Base-by-base conservation (phyloP, 2,113 vertebrate genomes). In the Rhagologus leucostigma region DNA sequence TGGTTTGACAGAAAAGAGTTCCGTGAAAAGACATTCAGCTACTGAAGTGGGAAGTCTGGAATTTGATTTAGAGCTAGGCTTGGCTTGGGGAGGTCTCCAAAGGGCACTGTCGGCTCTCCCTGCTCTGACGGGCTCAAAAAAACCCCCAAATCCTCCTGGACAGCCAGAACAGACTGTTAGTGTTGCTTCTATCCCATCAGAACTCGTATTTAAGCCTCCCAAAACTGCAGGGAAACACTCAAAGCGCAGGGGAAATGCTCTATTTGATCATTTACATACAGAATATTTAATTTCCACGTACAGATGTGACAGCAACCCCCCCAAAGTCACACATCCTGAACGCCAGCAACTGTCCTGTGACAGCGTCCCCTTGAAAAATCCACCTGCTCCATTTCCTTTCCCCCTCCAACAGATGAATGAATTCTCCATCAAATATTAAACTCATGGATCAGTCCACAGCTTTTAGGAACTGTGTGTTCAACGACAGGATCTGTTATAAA, bases 401-500 rank as follows among this genome's bases (percentile, higher is more conserved):
- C 92, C 81, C 63, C 88, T 74, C 63, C 75, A 16, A 30, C 57
- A 87, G 64, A 57, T 47, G 76, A 89, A 88, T 4, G 23, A 93
- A 60, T 90, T 93, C 74, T 46, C 95, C 30, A 70, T 13, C 91
- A 12, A 55, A 77, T 13, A 78, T 29, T 50, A 13, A 84, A 81
- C 69, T 89, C 90, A 41, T 39, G 94, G 83, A 83, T 81, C 56
- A 59, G 44, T 76, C 67, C 46, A 69, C 18, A 37, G 82, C 76
- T 94, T 92, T 89, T 13, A 85, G 94, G 96, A 95, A 69, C 78
- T 47, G 63, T 57, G 95, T 96, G 93, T 90, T 91, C 70, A 69
- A 92, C 46, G 88, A 82, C 75, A 96, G 93, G 96, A 96, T 97
- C 94, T 86, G 93, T 68, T 94, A 96, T 81, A 94, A 96, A 97